Conservation (phyloP, 2,888 invertebrate genomes). For the Drosophila niveifrons region DNA sequence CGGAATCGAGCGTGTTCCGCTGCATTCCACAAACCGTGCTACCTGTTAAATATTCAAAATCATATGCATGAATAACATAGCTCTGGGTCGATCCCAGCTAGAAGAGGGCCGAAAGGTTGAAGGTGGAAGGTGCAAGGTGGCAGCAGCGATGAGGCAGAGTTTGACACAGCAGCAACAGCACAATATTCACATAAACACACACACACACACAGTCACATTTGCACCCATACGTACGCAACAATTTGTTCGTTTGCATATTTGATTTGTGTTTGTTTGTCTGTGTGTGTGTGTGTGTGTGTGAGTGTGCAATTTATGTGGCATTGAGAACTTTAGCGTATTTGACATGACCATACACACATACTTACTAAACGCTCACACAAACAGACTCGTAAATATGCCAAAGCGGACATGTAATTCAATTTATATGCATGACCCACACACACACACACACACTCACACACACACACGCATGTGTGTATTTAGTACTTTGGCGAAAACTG, state of each 20-base stretch:
- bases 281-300: conserved; percentile 48
- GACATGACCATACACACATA: conserved; percentile 64
- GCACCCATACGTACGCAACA: conserved; percentile 32
- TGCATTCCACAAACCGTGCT: conserved; percentile 43
- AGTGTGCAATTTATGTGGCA: conserved; percentile 77
- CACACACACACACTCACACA: conserved; percentile 30
- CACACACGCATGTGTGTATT: conserved; percentile 21
- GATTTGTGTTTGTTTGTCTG: conserved; percentile 64
- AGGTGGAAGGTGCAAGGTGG: conserved; percentile 8
- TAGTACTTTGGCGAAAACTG: conserved; percentile 3
- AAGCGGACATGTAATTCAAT: conserved; percentile 69
- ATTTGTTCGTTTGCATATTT: conserved; percentile 78
- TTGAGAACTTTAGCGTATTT: conserved; percentile 74
- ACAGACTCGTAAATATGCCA: conserved; percentile 75
- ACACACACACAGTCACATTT: conserved; percentile 8
- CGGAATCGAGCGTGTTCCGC: conserved; percentile 54
- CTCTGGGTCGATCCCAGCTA: conserved; percentile 27
- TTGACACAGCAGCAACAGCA: conserved; percentile 33
- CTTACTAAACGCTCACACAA: conserved; percentile 36
- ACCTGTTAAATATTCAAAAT: conserved; percentile 81
- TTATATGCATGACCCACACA: conserved; percentile 61
- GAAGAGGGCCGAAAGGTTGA: background rate
- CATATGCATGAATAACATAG: conserved; percentile 67
- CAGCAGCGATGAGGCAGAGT: conserved; percentile 27
- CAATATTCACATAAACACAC: conserved; percentile 21